Conservation (phyloP, 2,888 invertebrate species). For the Ariolimax columbianus region DNA sequence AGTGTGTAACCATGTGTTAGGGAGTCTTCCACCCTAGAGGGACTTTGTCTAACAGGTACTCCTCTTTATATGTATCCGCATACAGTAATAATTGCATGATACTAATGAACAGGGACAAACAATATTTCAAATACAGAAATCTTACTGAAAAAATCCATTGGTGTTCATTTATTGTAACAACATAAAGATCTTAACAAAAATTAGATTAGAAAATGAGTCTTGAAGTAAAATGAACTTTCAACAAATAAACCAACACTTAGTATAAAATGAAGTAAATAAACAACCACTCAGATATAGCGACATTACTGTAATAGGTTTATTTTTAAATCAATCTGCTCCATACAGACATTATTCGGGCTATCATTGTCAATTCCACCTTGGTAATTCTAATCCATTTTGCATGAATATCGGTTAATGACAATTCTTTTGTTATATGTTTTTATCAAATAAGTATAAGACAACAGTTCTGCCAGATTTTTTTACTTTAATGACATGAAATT, state of each 20-base stretch:
- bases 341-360: not conserved
- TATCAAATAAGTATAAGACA: not conserved
- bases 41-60: too few species aligned
- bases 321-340: slow-evolving; percentile 19
- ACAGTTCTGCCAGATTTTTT: not conserved
- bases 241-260: not conserved
- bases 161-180: too few species aligned
- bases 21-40: too few species aligned
- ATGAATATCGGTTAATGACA: not conserved
- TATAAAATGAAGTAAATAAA: too few species aligned
- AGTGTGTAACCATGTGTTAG: too few species aligned
- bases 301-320: slow-evolving; percentile 27
- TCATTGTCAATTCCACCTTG: not conserved
- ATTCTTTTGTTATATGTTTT: not conserved
- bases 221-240: not conserved
- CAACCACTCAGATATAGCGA: not conserved
- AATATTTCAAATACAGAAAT: too few species aligned
- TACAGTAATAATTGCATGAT: too few species aligned
- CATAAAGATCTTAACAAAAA: too few species aligned
- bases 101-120: too few species aligned
- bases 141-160: too few species aligned
- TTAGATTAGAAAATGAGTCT: not conserved
- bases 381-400: not conserved
- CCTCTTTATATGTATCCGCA: too few species aligned
- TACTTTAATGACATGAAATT: slow-evolving; percentile 2